Base-by-base conservation (phyloP, 2,113 vertebrate species). In the Silurus asotus region DNA sequence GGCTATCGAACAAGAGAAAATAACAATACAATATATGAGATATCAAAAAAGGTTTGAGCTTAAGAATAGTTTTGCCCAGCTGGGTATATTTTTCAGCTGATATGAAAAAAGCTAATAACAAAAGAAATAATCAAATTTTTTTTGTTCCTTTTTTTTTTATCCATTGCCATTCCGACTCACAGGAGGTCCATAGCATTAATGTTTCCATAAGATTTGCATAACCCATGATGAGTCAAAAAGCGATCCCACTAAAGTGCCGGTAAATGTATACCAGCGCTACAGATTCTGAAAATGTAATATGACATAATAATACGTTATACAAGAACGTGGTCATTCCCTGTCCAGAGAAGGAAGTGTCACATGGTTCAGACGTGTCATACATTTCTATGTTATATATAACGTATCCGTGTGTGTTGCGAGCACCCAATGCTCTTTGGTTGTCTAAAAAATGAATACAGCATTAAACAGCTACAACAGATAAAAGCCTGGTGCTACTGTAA, bases 401-500 rank as follows among this genome's bases (percentile, higher is more conserved):
- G 23, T 56, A n/a, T 65, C 48, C 48, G 11, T 65, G 23, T 67
- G 83, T 84, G 49, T 15, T 37, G 70, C 65, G 87, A 84, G 82
- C 58, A 23, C 75, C 65, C 83, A 11, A 87, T 5, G 61, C 74
- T 82, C 89, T 88, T 90, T 61, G 87, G 87, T 53, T 51, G 88
- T n/a, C 65, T 77, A 82, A 85, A 90, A n/a, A 59, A 37, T 51
- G n/a, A 81, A 78, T 84, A 80, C 79, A 81, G 82, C 91, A 93
- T 92, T 93, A 90, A 77, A 81, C 37, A 77, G 7, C 51, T 84
- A 17, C 5, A 61, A 45, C 87, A 83, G 69, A n/a, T 59, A 37
- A 55, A 62, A 77, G 83, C 23, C 67, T 84, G 84, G 88, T 87
- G 91, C 88, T 88, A 89, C 89, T 13, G n/a, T 87, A 61, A 88